A percentile compares a stretch with the other conserved stretches of the same genome.
Evolutionary conservation across 1,140 invertebrate species (phyloP).

Genomic region (Aphis craccivora): DNA sequence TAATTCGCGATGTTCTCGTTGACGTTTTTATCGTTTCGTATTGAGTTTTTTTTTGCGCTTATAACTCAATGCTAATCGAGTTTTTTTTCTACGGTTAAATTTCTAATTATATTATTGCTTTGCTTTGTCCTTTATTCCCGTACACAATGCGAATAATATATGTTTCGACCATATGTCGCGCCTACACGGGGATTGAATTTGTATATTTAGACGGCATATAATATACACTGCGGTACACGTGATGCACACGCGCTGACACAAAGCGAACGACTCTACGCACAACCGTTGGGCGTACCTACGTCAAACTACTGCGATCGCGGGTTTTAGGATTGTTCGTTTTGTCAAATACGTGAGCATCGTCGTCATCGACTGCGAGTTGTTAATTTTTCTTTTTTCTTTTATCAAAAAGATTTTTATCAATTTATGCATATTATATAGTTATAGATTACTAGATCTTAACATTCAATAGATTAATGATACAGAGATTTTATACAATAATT

Average conservation of each 20-base stretch:
- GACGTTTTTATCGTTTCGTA: constrained; percentile 5
- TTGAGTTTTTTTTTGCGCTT: not conserved
- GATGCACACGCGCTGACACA: not conserved
- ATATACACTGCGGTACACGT: not conserved
- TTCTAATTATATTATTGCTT: constrained; percentile 14
- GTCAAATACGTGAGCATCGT: not conserved
- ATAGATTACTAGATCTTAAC: too few relatives aligned
- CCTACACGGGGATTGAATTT: not conserved
- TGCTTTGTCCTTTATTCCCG: not conserved
- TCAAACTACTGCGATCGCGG: not conserved
- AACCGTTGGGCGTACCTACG: not conserved
- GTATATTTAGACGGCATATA: not conserved
- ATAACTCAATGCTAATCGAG: not conserved
- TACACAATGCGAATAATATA: not conserved
- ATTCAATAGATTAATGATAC: too few relatives aligned
- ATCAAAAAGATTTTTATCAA: too few relatives aligned
- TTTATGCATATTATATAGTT: too few relatives aligned
- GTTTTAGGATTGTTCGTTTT: not conserved
- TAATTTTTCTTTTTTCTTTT: too few relatives aligned
- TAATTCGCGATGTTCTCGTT: not conserved
- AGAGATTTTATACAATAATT: too few relatives aligned
- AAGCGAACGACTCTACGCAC: not conserved
- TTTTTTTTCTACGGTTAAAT: not conserved
- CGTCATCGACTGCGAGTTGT: too few relatives aligned
- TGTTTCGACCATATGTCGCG: not conserved